Conservation (phyloP, 2,113 vertebrate genomes). For the Merops nubicus region DNA sequence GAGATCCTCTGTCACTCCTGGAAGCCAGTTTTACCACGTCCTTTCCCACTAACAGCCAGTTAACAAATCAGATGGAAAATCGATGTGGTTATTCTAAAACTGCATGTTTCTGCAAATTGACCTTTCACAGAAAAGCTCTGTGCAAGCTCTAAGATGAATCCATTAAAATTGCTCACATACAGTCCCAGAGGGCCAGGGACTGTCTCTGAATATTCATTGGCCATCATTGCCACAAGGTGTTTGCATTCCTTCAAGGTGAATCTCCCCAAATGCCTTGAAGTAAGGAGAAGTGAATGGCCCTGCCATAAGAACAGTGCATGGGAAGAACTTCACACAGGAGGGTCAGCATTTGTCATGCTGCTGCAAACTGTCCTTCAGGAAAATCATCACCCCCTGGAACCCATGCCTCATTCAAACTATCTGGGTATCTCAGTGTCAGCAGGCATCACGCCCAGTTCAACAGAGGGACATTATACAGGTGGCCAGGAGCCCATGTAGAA, state of each 20-base stretch:
- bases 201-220: neutral
- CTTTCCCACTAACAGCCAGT: neutral
- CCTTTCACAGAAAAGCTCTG: neutral
- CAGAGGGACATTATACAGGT: neutral
- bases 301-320: rapidly evolving
- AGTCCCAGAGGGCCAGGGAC: neutral
- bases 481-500: neutral
- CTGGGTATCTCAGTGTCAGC: neutral
- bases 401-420: neutral
- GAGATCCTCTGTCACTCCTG: neutral
- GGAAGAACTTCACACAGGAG: neutral
- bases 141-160: neutral
- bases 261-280: neutral
- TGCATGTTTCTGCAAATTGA: neutral
- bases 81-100: neutral
- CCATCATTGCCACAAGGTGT: rapidly evolving
- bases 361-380: neutral
- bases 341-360: neutral
- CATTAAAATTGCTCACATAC: neutral
- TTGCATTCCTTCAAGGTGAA: neutral
- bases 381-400: neutral
- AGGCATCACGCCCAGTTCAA: neutral
- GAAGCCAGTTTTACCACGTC: neutral
- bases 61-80: neutral
- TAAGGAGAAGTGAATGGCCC: neutral